Conservation (phyloP, 92 coral and sea anemone genomes). For the Phenganax subtilis region DNA sequence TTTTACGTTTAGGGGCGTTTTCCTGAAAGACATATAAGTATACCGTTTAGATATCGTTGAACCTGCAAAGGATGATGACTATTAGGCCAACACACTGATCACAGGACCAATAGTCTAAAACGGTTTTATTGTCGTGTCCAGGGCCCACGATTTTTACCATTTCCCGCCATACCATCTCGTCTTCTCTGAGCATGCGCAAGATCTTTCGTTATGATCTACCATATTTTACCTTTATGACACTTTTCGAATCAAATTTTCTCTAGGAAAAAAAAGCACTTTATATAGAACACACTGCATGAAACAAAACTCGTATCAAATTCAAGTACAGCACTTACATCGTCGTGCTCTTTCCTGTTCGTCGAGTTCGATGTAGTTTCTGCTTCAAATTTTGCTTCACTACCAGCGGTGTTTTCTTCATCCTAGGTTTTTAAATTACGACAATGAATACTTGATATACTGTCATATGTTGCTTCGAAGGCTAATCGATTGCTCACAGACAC, state of each 20-base stretch:
- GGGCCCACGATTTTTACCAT: too few species aligned
- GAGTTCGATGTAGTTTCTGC: background rate
- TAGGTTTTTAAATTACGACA: background rate
- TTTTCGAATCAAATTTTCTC: conserved; percentile 2
- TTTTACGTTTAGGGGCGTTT: conserved; percentile 32
- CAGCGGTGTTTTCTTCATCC: background rate
- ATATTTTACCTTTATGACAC: background rate
- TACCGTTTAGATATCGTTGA: too few species aligned
- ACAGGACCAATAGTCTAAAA: too few species aligned
- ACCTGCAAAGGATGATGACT: too few species aligned
- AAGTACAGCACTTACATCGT: background rate
- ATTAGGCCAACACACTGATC: too few species aligned
- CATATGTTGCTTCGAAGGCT: too few species aligned
- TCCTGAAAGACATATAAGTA: conserved; percentile 10
- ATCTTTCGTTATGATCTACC: background rate
- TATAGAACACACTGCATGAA: too few species aligned
- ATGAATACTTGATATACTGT: background rate
- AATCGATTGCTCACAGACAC: too few species aligned
- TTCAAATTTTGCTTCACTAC: background rate
- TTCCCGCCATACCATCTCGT: too few species aligned
- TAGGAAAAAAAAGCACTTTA: background rate
- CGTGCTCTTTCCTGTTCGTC: background rate
- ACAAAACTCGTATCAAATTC: too few species aligned
- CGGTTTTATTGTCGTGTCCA: too few species aligned
- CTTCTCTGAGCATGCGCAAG: too few species aligned